Evolutionary conservation across 2,113 vertebrate species (phyloP), one percentile per base, ranked within the genome.

Genomic region (Clupea harengus): DNA sequence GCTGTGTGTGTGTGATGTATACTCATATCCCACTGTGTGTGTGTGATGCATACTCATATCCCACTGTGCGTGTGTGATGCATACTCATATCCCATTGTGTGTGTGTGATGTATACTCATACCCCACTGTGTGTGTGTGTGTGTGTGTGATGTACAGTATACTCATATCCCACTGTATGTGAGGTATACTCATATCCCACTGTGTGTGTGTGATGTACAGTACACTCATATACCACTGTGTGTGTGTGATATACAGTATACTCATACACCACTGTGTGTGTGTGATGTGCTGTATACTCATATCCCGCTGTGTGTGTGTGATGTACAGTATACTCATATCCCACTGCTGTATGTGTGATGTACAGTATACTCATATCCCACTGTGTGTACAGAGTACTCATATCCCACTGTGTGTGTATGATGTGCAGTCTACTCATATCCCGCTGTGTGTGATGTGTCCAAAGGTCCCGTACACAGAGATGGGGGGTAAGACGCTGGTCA

Each of bases 401-500:
- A 39, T 39, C 39, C 39, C 39, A 39, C 39, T n/a, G 4, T 28
- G 9, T 82, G n/a, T 25, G 18, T 67, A 2, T 67, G 18, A 39
- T 39, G 39, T 39, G 2, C 39, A 39, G 39, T 39, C 1, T 39
- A 39, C 39, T n/a, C 2, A 6, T 64, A 18, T n/a, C 6, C 8
- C 2, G 4, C 57, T 22, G 60, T 67, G 4, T 32, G n/a, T 0
- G 94, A 39, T 90, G n/a, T 13, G 22, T 81, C 18, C 83, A 8
- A 47, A 90, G 87, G 87, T 90, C 78, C 86, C 97, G 0, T 99
- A 99, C 89, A 95, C 96, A 0, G 98, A 99, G 93, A 89, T 99
- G 86, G 97, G 98, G 8, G 98, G 98, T 82, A 99, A 97, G 94
- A 98, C 96, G 6, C 52, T 90, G 49, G 82, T 88, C 64, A 90